Percentiles rank a stretch among this genome's conserved stretches.
These are phyloP conservation scores for Samia ricini DNA, from an alignment of 1,140 invertebrate species.

Conservation along the genomic window DNA sequence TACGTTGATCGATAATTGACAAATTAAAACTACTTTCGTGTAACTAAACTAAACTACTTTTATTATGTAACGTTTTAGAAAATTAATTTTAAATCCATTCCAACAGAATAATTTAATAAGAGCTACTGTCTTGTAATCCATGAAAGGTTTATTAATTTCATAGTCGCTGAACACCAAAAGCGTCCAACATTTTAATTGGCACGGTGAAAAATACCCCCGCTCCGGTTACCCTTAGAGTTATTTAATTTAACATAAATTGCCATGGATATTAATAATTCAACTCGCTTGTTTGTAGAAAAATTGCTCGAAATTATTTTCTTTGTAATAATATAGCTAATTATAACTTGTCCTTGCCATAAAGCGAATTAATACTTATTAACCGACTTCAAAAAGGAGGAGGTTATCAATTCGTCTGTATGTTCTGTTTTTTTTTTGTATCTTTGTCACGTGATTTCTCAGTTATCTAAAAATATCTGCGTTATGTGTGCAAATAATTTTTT, in stretches of 20 bases:
- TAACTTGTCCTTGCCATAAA: not conserved
- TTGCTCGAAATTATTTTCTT: slow-evolving; percentile 2
- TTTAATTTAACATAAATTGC: slow-evolving; percentile 44
- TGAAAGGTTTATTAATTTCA: slow-evolving; percentile 48
- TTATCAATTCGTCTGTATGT: too few relatives aligned
- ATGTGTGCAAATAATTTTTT: too few relatives aligned
- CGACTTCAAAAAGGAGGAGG: too few relatives aligned
- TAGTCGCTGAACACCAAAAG: slow-evolving; percentile 48
- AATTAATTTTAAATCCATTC: not conserved
- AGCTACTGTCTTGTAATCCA: slow-evolving; percentile 1
- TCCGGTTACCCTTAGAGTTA: slow-evolving; percentile 46
- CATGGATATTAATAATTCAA: slow-evolving; percentile 35
- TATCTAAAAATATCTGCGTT: too few relatives aligned
- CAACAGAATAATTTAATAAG: not conserved
- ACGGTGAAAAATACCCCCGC: slow-evolving; percentile 58
- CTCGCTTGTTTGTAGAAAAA: not conserved
- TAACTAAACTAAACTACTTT: not conserved
- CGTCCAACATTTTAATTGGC: slow-evolving; percentile 63
- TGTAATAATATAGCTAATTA: not conserved
- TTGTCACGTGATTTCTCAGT: too few relatives aligned
- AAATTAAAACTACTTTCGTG: too few relatives aligned
- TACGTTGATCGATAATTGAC: too few relatives aligned
- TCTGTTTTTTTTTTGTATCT: too few relatives aligned
- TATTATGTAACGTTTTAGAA: not conserved
- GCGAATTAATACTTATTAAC: too few relatives aligned